Conservation (phyloP, 1,140 invertebrate genomes). For the Leptopilina clavipes region DNA sequence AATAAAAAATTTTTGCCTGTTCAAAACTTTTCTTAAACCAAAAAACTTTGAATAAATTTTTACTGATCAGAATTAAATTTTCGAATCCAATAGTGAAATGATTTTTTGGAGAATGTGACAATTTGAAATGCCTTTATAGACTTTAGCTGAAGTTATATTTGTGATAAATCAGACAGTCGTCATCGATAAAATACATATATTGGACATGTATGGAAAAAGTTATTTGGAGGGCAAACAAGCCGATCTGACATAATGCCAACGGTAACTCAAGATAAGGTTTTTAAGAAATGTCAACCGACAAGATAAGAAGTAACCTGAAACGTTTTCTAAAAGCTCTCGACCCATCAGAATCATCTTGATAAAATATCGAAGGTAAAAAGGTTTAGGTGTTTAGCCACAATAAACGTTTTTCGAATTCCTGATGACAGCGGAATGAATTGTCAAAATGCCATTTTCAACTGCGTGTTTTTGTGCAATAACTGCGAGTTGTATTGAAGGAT, state of each 20-base stretch:
- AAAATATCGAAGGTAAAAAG: not conserved
- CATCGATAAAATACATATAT: not conserved
- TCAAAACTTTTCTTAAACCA: no score
- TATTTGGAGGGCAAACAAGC: not conserved
- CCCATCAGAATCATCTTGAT: slow-evolving; percentile 18
- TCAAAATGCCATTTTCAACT: not conserved
- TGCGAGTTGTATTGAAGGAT: not conserved
- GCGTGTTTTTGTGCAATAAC: not conserved
- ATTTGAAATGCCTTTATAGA: no score
- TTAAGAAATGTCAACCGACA: slow-evolving; percentile 1
- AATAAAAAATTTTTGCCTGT: no score
- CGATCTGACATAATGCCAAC: slow-evolving; percentile 22
- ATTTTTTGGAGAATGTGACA: no score
- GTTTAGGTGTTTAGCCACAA: not conserved
- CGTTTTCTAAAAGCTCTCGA: slow-evolving; percentile 11
- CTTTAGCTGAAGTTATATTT: no score
- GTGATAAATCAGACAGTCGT: not conserved
- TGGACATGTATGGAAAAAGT: not conserved
- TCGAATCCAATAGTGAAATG: no score
- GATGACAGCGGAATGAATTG: not conserved
- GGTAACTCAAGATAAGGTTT: slow-evolving; percentile 25
- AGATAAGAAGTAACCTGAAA: slow-evolving; percentile 20
- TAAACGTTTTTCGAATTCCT: not conserved
- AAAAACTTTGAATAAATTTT: no score
- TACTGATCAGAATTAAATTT: no score